Evolutionary conservation across 2,888 invertebrate species (phyloP), one percentile per base, ranked within the genome.

Genomic region (Athripsodes cinereus): DNA sequence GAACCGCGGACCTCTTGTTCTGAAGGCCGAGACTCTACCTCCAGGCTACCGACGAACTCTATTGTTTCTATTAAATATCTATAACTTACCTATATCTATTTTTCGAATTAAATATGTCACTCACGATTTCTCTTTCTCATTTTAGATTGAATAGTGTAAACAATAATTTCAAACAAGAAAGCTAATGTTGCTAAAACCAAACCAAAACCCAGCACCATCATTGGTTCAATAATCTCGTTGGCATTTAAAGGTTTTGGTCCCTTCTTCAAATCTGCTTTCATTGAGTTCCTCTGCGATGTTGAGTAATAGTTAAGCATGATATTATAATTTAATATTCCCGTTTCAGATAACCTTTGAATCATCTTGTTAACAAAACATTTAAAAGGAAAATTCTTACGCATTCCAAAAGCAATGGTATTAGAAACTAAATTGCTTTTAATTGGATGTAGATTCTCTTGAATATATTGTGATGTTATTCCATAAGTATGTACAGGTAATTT

Each of bases 141-240:
- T 26, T 26, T 26, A 6, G 13, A 40, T 16, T 40, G n/a, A n/a
- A n/a, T n/a, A n/a, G n/a, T 40, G 19, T 52, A 2, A 44, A 47
- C 16, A 26, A 51, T 22, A 22, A 55, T 44, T 51, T 55, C 55
- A 16, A 11, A 21, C 2, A 55, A 1, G 40, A 55, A 55, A 21
- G 19, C 16, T 18, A 50, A 2, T 16, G 22, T 2, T n/a, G 40
- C 55, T 5, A 51, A 18, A 1, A 8, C 16, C 18, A 55, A 50
- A 2, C 55, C 55, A 18, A 51, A 8, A 2, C 21, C 2, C 20
- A 35, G 16, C n/a, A 55, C 5, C 13, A 40, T 8, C 2, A 40
- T 8, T 2, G 40, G 40, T n/a, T 16, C 40, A 3, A 8, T 40
- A 16, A 40, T 16, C 2, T 40, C 40, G 3, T 13, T n/a, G 5